Evolutionary conservation across 2,888 invertebrate genomes (phyloP).

Genomic region (Sinopyrophorus schimmeli): DNA sequence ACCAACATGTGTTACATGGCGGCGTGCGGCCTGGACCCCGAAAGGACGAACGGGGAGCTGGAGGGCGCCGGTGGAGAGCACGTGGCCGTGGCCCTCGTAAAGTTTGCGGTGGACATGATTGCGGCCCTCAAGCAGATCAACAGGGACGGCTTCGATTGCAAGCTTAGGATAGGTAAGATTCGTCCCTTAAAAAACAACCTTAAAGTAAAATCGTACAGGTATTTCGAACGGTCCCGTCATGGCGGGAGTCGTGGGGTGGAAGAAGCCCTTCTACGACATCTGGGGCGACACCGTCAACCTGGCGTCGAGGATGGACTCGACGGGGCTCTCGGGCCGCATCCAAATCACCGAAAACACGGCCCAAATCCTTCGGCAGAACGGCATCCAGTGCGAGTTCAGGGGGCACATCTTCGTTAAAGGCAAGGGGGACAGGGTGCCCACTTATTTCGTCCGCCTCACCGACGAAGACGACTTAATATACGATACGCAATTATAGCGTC

Average conservation of each 20-base stretch:
- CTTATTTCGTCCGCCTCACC: slow-evolving; percentile 73
- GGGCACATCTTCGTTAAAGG: slow-evolving; percentile 77
- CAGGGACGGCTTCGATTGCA: slow-evolving; percentile 63
- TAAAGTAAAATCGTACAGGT: slow-evolving; percentile 58
- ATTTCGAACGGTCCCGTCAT: slow-evolving; percentile 90
- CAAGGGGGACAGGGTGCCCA: slow-evolving; percentile 65
- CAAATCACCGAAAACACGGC: slow-evolving; percentile 76
- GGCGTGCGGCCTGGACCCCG: slow-evolving; percentile 86
- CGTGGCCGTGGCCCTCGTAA: slow-evolving; percentile 64
- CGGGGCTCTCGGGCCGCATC: slow-evolving; percentile 77
- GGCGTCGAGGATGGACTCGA: slow-evolving; percentile 95
- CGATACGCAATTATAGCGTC: slow-evolving; percentile 1
- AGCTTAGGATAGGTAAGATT: slow-evolving; percentile 71
- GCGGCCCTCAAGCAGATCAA: slow-evolving; percentile 65
- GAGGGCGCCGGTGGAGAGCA: slow-evolving; percentile 41
- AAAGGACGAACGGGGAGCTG: slow-evolving; percentile 62
- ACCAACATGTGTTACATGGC: slow-evolving; percentile 98
- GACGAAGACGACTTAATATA: slow-evolving; percentile 46
- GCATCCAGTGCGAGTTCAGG: slow-evolving; percentile 69
- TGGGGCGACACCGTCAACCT: slow-evolving; percentile 98
- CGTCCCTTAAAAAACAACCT: not conserved
- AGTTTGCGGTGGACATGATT: slow-evolving; percentile 77
- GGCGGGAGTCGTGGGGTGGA: slow-evolving; percentile 92
- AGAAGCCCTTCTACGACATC: slow-evolving; percentile 93
- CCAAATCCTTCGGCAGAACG: slow-evolving; percentile 66